phyloP scores from a whole-genome alignment of 2,888 invertebrate species.

The Lacanobia oleracea region DNA sequence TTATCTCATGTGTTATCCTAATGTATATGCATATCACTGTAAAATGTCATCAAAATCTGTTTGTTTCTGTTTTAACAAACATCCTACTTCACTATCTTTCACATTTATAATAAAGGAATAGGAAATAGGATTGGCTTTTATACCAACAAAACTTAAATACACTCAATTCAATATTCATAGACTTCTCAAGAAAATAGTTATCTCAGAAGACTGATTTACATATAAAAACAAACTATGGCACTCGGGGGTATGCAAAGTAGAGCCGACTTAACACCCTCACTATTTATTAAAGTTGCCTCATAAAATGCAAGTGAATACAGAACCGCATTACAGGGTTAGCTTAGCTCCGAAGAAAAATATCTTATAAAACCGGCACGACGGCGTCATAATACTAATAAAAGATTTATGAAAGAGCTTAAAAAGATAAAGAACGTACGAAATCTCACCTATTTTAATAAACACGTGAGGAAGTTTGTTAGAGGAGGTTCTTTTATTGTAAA shows the following conservation, averaged over 20 bases:
- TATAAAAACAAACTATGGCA: constrained; percentile 45
- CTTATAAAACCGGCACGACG: constrained; percentile 13
- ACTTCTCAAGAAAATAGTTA: constrained; percentile 36
- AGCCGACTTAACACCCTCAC: constrained; percentile 35
- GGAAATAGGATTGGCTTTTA: background rate
- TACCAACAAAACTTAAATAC: background rate
- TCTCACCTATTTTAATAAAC: constrained; percentile 27
- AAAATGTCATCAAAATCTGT: background rate
- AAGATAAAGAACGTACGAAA: constrained; percentile 11
- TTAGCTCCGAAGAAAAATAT: constrained; percentile 47
- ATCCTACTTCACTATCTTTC: background rate
- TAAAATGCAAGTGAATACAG: constrained; percentile 48
- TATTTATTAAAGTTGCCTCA: constrained; percentile 56
- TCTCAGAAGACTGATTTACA: constrained; percentile 41
- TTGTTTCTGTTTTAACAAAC: background rate
- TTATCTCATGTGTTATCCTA: too few species aligned
- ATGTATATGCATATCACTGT: too few species aligned
- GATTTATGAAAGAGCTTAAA: constrained; percentile 35
- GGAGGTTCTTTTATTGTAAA: constrained; percentile 5
- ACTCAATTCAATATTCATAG: constrained; percentile 27
- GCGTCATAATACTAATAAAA: constrained; percentile 42
- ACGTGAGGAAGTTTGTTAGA: constrained; percentile 7
- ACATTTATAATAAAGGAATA: background rate
- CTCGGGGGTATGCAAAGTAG: constrained; percentile 47
- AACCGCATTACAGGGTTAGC: constrained; percentile 39